phyloP scores from a whole-genome alignment of 2,888 invertebrate genomes.

The Pachymerium ferrugineum region DNA sequence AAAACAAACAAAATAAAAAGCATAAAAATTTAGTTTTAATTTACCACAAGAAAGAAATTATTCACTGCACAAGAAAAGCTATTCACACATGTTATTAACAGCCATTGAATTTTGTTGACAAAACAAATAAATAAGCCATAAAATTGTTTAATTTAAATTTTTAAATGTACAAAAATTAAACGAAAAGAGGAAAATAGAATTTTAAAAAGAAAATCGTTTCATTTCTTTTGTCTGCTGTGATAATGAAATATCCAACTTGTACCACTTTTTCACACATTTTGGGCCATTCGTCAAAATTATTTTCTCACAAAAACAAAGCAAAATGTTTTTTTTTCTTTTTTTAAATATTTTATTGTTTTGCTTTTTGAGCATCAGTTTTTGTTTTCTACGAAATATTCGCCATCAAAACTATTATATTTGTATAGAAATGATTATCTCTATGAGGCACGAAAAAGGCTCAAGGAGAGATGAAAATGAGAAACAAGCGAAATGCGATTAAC shows the following conservation, averaged over 20 bases:
- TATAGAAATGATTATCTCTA: background rate
- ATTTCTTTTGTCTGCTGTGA: background rate
- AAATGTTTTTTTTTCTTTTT: no score
- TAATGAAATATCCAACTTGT: background rate
- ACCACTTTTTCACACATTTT: background rate
- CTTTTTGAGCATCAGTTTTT: background rate
- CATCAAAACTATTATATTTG: slow-evolving; percentile 12
- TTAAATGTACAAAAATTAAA: slow-evolving; percentile 11
- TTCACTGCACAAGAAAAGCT: slow-evolving; percentile 1
- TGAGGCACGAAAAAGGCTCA: background rate
- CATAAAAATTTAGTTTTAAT: background rate
- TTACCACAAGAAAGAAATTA: background rate
- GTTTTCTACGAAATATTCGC: background rate
- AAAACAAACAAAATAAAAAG: background rate
- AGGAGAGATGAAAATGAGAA: background rate
- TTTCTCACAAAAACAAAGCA: background rate
- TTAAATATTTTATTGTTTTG: background rate
- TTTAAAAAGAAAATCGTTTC: background rate
- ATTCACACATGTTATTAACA: background rate
- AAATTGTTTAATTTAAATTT: slow-evolving; percentile 13
- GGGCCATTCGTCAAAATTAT: background rate
- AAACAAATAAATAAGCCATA: background rate
- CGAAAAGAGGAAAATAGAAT: background rate
- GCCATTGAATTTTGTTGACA: background rate
- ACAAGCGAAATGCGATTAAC: background rate